Evolutionary conservation across 1,140 invertebrate genomes (phyloP), one percentile per base, ranked within the genome.

Genomic region (Mamestra configurata): DNA sequence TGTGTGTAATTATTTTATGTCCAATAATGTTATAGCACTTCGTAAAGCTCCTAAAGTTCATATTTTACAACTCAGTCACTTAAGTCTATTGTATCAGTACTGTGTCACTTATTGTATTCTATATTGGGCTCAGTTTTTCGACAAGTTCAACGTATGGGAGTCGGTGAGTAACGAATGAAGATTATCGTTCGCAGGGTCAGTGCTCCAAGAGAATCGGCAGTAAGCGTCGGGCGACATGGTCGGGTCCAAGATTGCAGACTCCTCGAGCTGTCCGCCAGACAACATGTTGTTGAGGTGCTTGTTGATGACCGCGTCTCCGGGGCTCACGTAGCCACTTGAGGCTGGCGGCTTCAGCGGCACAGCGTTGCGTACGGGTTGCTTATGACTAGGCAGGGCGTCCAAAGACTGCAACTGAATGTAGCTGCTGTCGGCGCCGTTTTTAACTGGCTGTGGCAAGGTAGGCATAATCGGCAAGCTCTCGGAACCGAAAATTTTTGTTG

Each of bases 131-230:
- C 87, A 93, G 83, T 94, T 91, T 66, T 94, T 94, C 77, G 83
- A 83, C 64, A 89, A 81, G 77, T 89, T 85, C 73, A 88, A 84
- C 68, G 87, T 86, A 11, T 86, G 87, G 70, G 93, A 87, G 70
- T 94, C 92, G 49, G 90, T 83, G 68, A 91, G 90, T 31, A 93
- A 81, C 73, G 91, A 90, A 66, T 94, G 89, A 64, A 95, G 88
- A 81, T 93, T 94, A 83, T 95, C 92, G 81, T 94, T 93, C 15
- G 90, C 89, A 31, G 93, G 92, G 79, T 95, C 91, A 27, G 89
- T 92, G 82, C 93, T 94, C 91, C 93, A 95, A 0, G 94, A 94
- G 79, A 95, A 95, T 18, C 93, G 86, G 76, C 95, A 95, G 75
- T 95, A 95, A 0, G 95, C 93, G 46, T 95, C 94, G 4, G 95